A percentile compares a stretch with the other conserved stretches of the same genome.
Conservation (phyloP, 2,797 vertebrate genomes). For the Thaleichthys pacificus region DNA sequence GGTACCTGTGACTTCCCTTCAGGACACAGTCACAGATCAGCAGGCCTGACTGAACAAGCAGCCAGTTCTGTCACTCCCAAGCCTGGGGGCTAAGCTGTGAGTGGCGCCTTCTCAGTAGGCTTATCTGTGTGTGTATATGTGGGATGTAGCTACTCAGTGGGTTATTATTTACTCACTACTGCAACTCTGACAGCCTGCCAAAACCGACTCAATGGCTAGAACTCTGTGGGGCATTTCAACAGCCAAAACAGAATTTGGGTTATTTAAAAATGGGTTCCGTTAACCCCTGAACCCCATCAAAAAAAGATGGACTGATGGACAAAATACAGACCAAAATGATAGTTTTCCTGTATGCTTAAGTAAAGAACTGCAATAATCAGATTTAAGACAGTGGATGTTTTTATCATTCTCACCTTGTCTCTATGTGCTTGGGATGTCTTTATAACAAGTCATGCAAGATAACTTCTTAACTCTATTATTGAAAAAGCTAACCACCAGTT, state of each 20-base stretch:
- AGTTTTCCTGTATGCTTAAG: constrained; percentile 52
- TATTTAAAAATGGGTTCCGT: constrained; percentile 7
- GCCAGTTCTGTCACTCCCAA: constrained; percentile 42
- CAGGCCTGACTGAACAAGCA: constrained; percentile 31
- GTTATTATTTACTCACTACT: background rate
- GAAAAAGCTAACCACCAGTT: constrained; percentile 11
- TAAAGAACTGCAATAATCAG: constrained; percentile 64
- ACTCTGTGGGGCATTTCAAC: background rate
- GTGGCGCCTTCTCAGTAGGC: background rate
- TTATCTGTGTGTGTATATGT: background rate
- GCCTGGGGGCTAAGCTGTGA: background rate
- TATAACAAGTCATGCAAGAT: constrained; percentile 20
- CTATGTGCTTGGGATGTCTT: constrained; percentile 33
- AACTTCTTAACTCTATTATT: constrained; percentile 27
- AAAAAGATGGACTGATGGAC: constrained; percentile 4
- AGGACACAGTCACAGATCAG: constrained; percentile 21
- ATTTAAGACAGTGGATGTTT: constrained; percentile 27
- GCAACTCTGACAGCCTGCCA: constrained; percentile 1
- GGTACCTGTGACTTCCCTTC: constrained; percentile 21
- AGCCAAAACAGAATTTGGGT: background rate
- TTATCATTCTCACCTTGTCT: constrained; percentile 14
- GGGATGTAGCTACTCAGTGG: background rate
- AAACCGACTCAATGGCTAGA: background rate
- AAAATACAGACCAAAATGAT: constrained; percentile 35
- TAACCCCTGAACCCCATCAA: constrained; percentile 11